Percentiles rank a stretch among this genome's conserved stretches.
Evolutionary conservation across 2,888 invertebrate species (phyloP).

Genomic region (Oscheius myriophilus): DNA sequence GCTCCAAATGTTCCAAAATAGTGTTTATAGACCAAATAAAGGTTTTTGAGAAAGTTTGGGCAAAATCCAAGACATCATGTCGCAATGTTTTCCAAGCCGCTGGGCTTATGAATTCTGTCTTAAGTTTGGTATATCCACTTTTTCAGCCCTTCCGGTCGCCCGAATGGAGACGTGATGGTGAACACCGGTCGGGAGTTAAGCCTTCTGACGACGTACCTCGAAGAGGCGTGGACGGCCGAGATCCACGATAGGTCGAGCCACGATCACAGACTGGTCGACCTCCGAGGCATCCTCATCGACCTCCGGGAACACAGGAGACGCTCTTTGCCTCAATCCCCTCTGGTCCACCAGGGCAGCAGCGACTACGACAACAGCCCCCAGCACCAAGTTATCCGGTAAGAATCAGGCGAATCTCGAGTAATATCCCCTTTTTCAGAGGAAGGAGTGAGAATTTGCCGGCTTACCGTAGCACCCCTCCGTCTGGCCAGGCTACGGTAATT

Average conservation of each 20-base stretch:
- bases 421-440: conserved; percentile 33
- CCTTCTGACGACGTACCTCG: conserved; percentile 64
- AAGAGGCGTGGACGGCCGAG: conserved; percentile 57
- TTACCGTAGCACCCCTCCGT: conserved; percentile 54
- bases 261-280: conserved; percentile 35
- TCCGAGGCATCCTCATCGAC: conserved; percentile 44
- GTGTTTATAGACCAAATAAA: no score
- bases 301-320: conserved; percentile 39
- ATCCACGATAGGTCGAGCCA: conserved; percentile 22
- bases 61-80: no score
- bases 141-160: conserved; percentile 8
- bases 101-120: no score
- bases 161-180: conserved; percentile 44
- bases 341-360: conserved; percentile 41
- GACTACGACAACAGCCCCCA: conserved; percentile 59
- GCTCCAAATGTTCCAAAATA: no score
- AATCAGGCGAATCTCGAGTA: conserved; percentile 2
- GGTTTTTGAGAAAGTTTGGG: no score
- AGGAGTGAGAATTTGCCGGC: conserved; percentile 55
- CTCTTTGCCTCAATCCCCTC: conserved; percentile 35
- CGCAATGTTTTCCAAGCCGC: no score
- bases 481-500: conserved; percentile 52
- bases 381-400: conserved; percentile 31
- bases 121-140: no score
- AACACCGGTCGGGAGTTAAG: conserved; percentile 68